Conservation (phyloP, 2,888 invertebrate species). For the Gibbula magus region DNA sequence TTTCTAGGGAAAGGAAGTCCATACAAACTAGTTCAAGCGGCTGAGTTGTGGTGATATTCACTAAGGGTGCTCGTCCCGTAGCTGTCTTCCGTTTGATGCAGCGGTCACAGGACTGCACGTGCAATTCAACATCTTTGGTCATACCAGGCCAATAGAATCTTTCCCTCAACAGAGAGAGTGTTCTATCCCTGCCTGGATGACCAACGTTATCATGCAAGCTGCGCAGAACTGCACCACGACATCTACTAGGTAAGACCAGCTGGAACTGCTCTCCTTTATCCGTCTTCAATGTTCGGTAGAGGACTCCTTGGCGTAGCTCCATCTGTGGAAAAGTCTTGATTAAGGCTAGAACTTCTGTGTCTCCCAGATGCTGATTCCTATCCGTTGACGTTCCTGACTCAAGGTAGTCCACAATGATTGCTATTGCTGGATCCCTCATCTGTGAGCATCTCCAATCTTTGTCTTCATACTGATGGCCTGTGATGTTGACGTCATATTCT, state of each 20-base stretch:
- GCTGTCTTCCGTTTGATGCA: background rate
- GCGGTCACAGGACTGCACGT: background rate
- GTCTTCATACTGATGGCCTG: too few species aligned
- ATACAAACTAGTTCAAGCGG: background rate
- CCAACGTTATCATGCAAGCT: background rate
- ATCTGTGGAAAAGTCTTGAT: too few species aligned
- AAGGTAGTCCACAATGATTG: too few species aligned
- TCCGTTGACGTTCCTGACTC: too few species aligned
- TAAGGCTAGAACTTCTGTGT: too few species aligned
- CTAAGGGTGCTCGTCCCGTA: background rate
- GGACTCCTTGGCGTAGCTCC: background rate
- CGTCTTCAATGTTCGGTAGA: background rate
- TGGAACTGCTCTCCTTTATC: background rate
- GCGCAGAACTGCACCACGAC: background rate
- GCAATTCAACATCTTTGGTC: background rate
- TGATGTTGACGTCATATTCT: background rate
- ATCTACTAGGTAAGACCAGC: background rate
- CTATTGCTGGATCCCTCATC: too few species aligned
- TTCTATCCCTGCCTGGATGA: background rate
- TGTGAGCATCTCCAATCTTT: too few species aligned
- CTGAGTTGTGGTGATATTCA: background rate
- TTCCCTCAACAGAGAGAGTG: background rate
- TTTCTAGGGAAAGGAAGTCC: background rate
- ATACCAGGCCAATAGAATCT: too few species aligned
- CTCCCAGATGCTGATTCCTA: too few species aligned